Conservation (phyloP, 2,888 invertebrate genomes). For the Drosophila algonquin region DNA sequence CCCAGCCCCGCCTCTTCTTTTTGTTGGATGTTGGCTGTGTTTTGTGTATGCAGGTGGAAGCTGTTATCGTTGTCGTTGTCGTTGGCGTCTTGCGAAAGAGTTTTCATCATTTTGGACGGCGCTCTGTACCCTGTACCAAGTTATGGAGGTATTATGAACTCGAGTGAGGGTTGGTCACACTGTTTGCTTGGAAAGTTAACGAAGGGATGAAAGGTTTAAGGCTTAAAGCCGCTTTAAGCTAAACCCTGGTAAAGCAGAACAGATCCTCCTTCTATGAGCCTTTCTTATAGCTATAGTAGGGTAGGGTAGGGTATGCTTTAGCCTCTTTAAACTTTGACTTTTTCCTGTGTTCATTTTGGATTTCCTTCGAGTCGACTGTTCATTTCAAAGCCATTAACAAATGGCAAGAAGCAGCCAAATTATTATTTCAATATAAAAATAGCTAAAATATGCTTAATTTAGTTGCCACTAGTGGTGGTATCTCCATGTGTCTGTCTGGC, state of each 20-base stretch:
- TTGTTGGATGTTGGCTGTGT: not conserved
- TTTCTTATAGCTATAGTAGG: not conserved
- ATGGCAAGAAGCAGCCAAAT: conserved; percentile 73
- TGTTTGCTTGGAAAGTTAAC: too few relatives aligned
- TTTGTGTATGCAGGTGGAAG: conserved; percentile 71
- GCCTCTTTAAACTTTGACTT: not conserved
- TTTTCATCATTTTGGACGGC: conserved; percentile 51
- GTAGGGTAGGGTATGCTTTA: not conserved
- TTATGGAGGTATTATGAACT: not conserved
- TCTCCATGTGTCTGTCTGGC: conserved; percentile 24
- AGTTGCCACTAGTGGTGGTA: conserved; percentile 50
- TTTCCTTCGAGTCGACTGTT: conserved; percentile 29
- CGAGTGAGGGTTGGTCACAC: not conserved
- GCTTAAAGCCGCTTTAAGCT: too few relatives aligned
- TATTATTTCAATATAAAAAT: conserved; percentile 67
- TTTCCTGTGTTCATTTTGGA: conserved; percentile 27
- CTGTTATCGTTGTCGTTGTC: conserved; percentile 58
- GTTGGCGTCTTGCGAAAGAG: conserved; percentile 75
- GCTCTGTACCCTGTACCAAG: not conserved
- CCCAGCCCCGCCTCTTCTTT: conserved; percentile 30
- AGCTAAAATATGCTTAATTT: conserved; percentile 79
- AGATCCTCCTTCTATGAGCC: too few relatives aligned
- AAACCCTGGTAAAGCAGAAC: not conserved
- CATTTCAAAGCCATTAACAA: conserved; percentile 79
- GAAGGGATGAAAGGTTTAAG: too few relatives aligned